Evolutionary conservation across 1,140 invertebrate species (phyloP).

Genomic region (Scylla paramamosain): DNA sequence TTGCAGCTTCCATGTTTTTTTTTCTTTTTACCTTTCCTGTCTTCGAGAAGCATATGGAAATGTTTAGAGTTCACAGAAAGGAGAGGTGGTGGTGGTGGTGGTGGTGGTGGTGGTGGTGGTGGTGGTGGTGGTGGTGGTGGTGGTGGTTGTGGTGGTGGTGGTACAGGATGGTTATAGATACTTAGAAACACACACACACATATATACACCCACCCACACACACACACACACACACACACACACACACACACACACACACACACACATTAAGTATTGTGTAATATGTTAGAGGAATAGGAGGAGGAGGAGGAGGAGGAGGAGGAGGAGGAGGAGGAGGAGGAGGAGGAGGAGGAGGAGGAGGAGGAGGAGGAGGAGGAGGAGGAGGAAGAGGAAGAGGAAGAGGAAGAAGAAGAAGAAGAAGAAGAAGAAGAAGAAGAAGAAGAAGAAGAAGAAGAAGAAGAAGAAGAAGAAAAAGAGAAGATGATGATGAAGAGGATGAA

Average conservation of each 20-base stretch:
- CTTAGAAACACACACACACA: not conserved
- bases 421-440: no score
- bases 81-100: not conserved
- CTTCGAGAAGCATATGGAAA: not conserved
- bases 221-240: slow-evolving; percentile 2
- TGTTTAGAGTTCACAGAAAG: not conserved
- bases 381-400: no score
- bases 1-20: not conserved
- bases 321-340: not conserved
- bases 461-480: no score
- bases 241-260: slow-evolving; percentile 25
- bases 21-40: not conserved
- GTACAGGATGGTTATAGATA: no score
- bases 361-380: no score
- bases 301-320: not conserved
- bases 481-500: no score
- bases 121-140: no score
- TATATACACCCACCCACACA: slow-evolving; percentile 8
- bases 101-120: not conserved
- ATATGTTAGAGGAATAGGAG: not conserved
- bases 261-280: not conserved
- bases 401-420: no score
- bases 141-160: no score
- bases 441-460: no score
- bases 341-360: no score